Evolutionary conservation across 2,113 vertebrate genomes (phyloP), one percentile per base, ranked within the genome.

Genomic region (Oncorhynchus mykiss): DNA sequence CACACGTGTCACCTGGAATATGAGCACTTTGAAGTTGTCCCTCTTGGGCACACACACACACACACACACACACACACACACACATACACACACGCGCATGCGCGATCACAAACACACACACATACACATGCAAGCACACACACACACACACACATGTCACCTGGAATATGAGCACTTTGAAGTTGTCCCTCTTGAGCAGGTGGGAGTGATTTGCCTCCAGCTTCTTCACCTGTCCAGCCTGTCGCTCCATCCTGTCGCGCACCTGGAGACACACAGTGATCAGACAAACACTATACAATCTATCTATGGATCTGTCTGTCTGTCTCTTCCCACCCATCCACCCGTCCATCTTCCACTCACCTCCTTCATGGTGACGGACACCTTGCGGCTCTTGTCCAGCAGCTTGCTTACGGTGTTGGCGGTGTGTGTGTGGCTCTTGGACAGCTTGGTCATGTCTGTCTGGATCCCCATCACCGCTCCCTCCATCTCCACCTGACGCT

Each of bases 101-200:
- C 25, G 2, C 27, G 2, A 2, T 0, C 27, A 27, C 27, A 27
- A 0, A 27, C 6, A 34, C 31, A 34, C 31, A 34, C 6, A 34
- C 6, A 34, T 1, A 34, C 34, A 34, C 6, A 34, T 7, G 1
- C 34, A 7, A 1, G n/a, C n/a, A 7, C 34, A 34, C 57, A 62
- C 54, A 72, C 34, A 34, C 57, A 62, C 54, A 72, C 22, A 25
- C 79, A 73, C 45, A 54, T 88, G 94, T 91, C 73, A 98, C 98
- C 96, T 99, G 97, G 89, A 98, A 99, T 91, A 99, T 97, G 88
- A 99, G 96, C 73, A 99, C 97, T 81, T 95, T 97, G 90, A 99
- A 99, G 88, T 95, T 95, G 89, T 98, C 96, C 27, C 97, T 92
- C 78, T 93, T 91, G 49, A 97, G 91, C 65, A 99, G 94, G 87